phyloP scores from a whole-genome alignment of 1,140 invertebrate species.

The Dryas iulia region DNA sequence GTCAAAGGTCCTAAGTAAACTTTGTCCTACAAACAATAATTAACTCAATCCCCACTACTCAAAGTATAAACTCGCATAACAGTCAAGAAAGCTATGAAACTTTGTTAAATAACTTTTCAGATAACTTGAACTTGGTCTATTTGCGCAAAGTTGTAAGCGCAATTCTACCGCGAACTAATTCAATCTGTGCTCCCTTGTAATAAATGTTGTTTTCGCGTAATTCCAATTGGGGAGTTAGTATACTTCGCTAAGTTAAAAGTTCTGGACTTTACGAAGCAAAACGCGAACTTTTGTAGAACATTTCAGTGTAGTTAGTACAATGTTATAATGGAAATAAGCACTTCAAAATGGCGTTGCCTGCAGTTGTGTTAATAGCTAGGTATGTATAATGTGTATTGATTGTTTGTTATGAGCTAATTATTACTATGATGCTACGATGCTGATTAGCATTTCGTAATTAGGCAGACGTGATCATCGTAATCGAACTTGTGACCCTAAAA shows the following conservation, averaged over 20 bases:
- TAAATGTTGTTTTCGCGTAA: slow-evolving; percentile 78
- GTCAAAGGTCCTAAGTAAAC: slow-evolving; percentile 55
- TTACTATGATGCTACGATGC: background rate
- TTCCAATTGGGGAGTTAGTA: slow-evolving; percentile 72
- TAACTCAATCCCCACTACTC: slow-evolving; percentile 63
- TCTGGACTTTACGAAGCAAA: slow-evolving; percentile 80
- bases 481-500: background rate
- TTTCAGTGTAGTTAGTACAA: slow-evolving; percentile 81
- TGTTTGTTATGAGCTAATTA: background rate
- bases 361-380: slow-evolving; percentile 64
- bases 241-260: slow-evolving; percentile 68
- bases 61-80: slow-evolving; percentile 68
- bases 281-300: slow-evolving; percentile 80
- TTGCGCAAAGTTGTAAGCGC: slow-evolving; percentile 76
- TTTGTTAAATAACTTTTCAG: slow-evolving; percentile 81
- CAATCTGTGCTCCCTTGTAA: slow-evolving; percentile 77
- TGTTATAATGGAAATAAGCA: slow-evolving; percentile 81
- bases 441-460: background rate
- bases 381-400: slow-evolving; percentile 28
- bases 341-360: slow-evolving; percentile 79
- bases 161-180: slow-evolving; percentile 71
- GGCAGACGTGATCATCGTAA: background rate
- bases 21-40: slow-evolving; percentile 60
- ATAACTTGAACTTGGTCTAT: slow-evolving; percentile 79
- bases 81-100: slow-evolving; percentile 78